These are phyloP conservation scores for Saguinus imperator DNA, from an alignment of 2,113 vertebrate genomes.

Conservation along the genomic window DNA sequence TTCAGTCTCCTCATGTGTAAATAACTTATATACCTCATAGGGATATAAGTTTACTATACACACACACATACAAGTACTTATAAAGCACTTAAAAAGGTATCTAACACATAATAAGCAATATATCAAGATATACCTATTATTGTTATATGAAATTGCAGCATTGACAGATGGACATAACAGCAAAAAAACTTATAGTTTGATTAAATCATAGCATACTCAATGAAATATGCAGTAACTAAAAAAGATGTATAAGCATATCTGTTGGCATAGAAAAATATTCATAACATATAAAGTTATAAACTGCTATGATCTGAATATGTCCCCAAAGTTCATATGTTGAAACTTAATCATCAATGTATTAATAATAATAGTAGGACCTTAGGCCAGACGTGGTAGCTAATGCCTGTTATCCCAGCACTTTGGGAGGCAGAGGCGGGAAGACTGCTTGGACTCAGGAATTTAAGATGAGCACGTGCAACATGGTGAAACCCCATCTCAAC, in stretches of 20 bases:
- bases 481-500: too few species aligned
- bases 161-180: neutral
- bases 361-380: too few species aligned
- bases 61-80: neutral
- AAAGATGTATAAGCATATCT: neutral
- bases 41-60: neutral
- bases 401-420: too few species aligned
- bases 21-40: neutral
- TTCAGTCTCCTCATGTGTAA: neutral
- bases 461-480: too few species aligned
- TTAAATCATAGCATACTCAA: neutral
- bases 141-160: neutral
- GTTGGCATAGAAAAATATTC: neutral
- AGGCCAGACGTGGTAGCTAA: too few species aligned
- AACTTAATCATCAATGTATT: too few species aligned
- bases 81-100: neutral
- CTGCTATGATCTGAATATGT: neutral
- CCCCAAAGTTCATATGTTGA: too few species aligned
- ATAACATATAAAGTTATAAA: neutral
- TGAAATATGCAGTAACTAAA: neutral
- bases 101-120: slow-evolving; percentile 7
- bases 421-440: too few species aligned
- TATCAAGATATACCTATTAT: neutral
- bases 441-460: too few species aligned
- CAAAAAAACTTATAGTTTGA: neutral